Percentiles rank a stretch among this genome's conserved stretches.
phyloP scores from a whole-genome alignment of 2,888 invertebrate species.

The Lydus trimaculatus region DNA sequence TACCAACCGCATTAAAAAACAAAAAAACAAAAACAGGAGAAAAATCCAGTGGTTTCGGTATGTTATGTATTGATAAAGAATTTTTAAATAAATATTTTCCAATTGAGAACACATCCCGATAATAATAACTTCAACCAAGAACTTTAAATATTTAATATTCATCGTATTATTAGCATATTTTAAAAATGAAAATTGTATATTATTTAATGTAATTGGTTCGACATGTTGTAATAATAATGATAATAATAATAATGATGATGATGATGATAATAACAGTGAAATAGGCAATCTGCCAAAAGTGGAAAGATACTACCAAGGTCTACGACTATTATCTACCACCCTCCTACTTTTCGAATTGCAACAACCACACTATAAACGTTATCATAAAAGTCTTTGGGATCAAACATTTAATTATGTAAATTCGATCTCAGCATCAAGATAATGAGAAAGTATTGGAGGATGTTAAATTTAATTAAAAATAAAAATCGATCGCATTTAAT shows the following conservation, averaged over 20 bases:
- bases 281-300: background rate
- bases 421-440: background rate
- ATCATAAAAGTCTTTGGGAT: background rate
- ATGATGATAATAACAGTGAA: background rate
- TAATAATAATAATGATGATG: background rate
- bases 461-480: conserved; percentile 6
- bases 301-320: background rate
- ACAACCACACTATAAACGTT: background rate
- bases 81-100: background rate
- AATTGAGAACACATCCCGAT: background rate
- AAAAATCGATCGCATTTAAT: background rate
- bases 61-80: background rate
- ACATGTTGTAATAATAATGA: background rate
- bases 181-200: background rate
- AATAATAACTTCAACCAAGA: background rate
- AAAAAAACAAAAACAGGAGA: background rate
- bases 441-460: background rate
- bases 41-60: background rate
- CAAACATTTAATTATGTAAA: background rate
- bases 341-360: background rate
- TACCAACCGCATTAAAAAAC: background rate
- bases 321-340: background rate
- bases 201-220: background rate
- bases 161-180: background rate
- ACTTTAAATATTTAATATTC: background rate